Evolutionary conservation across 2,797 vertebrate genomes (phyloP).

Genomic region (Kryptolebias ocellatus): DNA sequence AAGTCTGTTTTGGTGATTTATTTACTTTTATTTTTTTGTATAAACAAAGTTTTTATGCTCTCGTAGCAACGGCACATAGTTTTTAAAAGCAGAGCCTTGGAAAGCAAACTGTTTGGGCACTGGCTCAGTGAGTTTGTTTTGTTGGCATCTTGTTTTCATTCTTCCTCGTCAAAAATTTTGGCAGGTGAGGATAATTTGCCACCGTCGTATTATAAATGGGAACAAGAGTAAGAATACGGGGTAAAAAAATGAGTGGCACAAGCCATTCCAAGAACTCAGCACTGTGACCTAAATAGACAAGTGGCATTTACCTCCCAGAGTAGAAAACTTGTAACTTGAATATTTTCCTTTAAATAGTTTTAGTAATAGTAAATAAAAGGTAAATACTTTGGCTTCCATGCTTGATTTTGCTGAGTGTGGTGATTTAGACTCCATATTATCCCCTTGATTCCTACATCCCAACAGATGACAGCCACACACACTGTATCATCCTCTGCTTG

Average conservation of each 20-base stretch:
- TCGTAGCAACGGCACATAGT: slow-evolving; percentile 29
- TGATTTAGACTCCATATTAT: background rate
- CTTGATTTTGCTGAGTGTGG: background rate
- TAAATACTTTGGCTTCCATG: background rate
- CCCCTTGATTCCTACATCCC: no score
- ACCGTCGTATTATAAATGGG: slow-evolving; percentile 49
- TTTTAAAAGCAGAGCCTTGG: slow-evolving; percentile 45
- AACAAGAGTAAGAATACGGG: slow-evolving; percentile 53
- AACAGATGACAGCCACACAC: background rate
- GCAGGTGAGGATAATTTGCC: slow-evolving; percentile 69
- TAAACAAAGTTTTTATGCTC: slow-evolving; percentile 12
- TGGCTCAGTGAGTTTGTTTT: slow-evolving; percentile 56
- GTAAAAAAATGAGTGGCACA: slow-evolving; percentile 17
- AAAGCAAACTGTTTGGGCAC: slow-evolving; percentile 50
- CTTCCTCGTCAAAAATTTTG: slow-evolving; percentile 67
- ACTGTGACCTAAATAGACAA: background rate
- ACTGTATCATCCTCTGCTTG: background rate
- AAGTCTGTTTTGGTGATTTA: background rate
- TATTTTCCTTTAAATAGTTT: background rate
- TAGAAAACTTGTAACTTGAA: background rate
- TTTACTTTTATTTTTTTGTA: slow-evolving; percentile 3
- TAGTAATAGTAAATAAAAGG: background rate
- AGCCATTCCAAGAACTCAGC: background rate
- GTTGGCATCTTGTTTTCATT: slow-evolving; percentile 58
- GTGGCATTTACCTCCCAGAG: slow-evolving; percentile 5